Evolutionary conservation across 1,140 invertebrate genomes (phyloP), one percentile per base, ranked within the genome.

Genomic region (Lethrus apterus): DNA sequence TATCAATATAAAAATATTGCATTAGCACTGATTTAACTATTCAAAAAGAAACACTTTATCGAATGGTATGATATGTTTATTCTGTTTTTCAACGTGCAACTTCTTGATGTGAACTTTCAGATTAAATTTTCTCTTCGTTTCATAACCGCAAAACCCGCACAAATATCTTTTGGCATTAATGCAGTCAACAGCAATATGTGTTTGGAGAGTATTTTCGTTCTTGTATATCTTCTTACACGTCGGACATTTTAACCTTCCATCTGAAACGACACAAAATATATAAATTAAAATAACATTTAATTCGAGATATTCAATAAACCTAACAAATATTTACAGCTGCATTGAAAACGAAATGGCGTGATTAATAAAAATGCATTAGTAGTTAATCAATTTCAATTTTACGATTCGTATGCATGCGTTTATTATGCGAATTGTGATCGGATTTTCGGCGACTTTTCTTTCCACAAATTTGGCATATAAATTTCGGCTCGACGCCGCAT

Each of bases 151-250:
- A 46, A 71, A n/a, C n/a, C n/a, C n/a, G n/a, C n/a, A n/a, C n/a
- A n/a, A n/a, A n/a, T n/a, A n/a, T n/a, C n/a, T n/a, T n/a, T n/a
- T n/a, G n/a, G n/a, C 62, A 18, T 63, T 69, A 20, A 69, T 70
- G 51, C 75, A 77, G 47, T 76, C 73, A 46, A 69, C 77, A 8
- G 67, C 67, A 14, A 68, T 62, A 50, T 77, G 75, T 24, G 70
- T 65, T n/a, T 60, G 56, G 3, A 75, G 52, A 33, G 66, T 67
- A 26, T 62, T 66, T 11, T 18, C 55, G 55, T 69, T 59, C 48
- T 65, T 71, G 57, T 70, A 72, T 10, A 52, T 55, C 42, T 67
- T 63, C 11, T 2, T 9, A 21, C 50, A 51, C 8, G 9, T 24
- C 10, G 35, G 15, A 41, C 50, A 51, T 33, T 26, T 31, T 13